Percentiles rank a stretch among this genome's conserved stretches.
phyloP scores from a whole-genome alignment of 2,113 vertebrate species.

The Corydoras sp. region DNA sequence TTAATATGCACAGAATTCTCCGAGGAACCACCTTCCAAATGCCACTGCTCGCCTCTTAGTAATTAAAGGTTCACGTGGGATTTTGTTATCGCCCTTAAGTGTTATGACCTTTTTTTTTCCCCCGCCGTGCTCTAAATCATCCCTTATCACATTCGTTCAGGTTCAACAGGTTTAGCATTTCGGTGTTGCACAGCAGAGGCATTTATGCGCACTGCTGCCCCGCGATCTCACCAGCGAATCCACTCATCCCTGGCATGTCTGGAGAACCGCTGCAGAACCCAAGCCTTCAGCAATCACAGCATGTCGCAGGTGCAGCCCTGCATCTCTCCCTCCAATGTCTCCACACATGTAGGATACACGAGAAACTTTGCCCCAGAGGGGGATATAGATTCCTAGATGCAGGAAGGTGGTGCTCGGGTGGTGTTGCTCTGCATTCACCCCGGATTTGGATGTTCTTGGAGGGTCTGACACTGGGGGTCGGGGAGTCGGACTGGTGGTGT shows the following conservation, averaged over 20 bases:
- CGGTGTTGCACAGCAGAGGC: constrained; percentile 15
- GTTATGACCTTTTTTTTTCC: constrained; percentile 33
- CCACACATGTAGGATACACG: too few species aligned
- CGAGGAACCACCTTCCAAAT: constrained; percentile 1
- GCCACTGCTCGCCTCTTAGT: constrained; percentile 4
- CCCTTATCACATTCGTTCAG: constrained; percentile 40
- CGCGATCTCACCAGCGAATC: constrained; percentile 8
- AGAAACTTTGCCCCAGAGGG: too few species aligned
- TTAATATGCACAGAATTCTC: constrained; percentile 7
- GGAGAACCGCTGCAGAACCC: not conserved
- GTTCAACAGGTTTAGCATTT: constrained; percentile 49
- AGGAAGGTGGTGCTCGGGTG: too few species aligned
- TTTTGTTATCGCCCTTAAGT: constrained; percentile 23
- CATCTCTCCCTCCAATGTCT: too few species aligned
- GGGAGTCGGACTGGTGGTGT: too few species aligned
- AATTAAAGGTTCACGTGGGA: constrained; percentile 27
- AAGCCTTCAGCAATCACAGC: too few species aligned
- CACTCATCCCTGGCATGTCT: constrained; percentile 3
- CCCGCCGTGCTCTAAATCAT: constrained; percentile 35
- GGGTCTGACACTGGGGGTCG: too few species aligned
- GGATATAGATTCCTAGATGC: too few species aligned
- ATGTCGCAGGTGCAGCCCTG: too few species aligned
- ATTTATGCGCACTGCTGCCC: constrained; percentile 16
- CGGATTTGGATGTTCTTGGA: too few species aligned
- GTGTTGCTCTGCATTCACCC: too few species aligned